Base-by-base conservation (phyloP, 2,797 vertebrate genomes). In the Discoglossus pictus region DNA sequence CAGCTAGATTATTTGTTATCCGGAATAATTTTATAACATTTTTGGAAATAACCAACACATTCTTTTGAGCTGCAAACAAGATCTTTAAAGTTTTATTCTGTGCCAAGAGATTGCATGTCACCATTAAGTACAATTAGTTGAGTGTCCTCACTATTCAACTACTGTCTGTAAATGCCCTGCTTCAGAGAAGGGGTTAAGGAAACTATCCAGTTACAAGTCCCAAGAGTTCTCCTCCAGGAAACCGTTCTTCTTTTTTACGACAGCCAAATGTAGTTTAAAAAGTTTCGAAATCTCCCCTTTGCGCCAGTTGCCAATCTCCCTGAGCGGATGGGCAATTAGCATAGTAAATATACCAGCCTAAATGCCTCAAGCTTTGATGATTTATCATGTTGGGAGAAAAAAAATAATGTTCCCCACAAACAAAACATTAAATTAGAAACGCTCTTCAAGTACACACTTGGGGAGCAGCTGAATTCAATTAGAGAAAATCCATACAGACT, bases 381-480 rank as follows among this genome's bases (percentile, higher is more conserved):
- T 21, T 24, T 25, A 65, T 20, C 51, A 23, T 13, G 34, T 24
- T 4, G n/a, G n/a, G 15, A 35, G 36, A 39, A 61, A 35, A 21
- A 40, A 18, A 39, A 25, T n/a, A n/a, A n/a, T n/a, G 43, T 53
- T 38, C 2, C 39, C 16, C 31, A 44, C n/a, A 34, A 46, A 46
- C 4, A 42, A 3, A 46, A 35, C 50, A 46, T 44, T n/a, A 35
- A 65, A 25, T 12, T 25, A 18, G 20, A 47, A 50, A 40, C 15
- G 20, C 35, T 21, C 43, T 31, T 48, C n/a, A 36, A 58, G 40
- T 66, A 66, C n/a, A 24, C 53, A 59, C 53, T 56, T 50, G 43
- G 34, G 34, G 23, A 66, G 35, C 34, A 59, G 53, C 53, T 50
- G 34, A 66, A 66, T 58, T 66, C 63, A 27, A 34, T 46, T 55